Conservation (phyloP, 30 jellyfish, hydroid and myxozoan genomes). For the Rhopilema esculentum region DNA sequence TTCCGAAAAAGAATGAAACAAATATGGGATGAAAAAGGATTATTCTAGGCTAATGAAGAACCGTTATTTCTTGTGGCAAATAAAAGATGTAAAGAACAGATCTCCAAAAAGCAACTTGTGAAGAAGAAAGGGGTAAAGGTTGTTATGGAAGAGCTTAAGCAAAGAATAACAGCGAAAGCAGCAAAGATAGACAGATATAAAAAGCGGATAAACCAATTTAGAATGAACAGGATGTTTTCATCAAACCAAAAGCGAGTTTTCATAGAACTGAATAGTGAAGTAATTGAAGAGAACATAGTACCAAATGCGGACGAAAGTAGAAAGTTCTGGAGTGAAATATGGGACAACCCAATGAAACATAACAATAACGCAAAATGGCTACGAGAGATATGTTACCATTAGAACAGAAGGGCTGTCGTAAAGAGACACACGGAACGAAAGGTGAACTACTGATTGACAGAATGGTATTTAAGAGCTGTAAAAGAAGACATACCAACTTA, state of each 20-base stretch:
- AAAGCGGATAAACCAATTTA: slow-evolving; percentile 27
- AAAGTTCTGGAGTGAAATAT: slow-evolving; percentile 31
- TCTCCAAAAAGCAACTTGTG: slow-evolving; percentile 36
- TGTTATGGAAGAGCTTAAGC: slow-evolving; percentile 16
- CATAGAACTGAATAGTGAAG: slow-evolving; percentile 37
- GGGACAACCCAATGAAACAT: slow-evolving; percentile 30
- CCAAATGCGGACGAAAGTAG: slow-evolving; percentile 39
- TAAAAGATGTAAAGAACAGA: too few relatives aligned
- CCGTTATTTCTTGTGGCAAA: too few relatives aligned
- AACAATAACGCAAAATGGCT: slow-evolving; percentile 17
- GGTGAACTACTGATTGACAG: slow-evolving; percentile 15
- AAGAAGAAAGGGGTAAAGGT: slow-evolving; percentile 41
- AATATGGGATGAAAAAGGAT: too few relatives aligned
- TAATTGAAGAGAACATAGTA: not conserved
- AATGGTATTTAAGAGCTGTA: slow-evolving; percentile 23
- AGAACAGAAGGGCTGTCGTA: slow-evolving; percentile 52
- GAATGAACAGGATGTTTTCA: slow-evolving; percentile 46
- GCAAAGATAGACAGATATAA: slow-evolving; percentile 46
- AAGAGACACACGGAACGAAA: slow-evolving; percentile 35
- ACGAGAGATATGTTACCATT: slow-evolving; percentile 27
- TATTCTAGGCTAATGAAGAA: too few relatives aligned
- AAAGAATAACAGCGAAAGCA: slow-evolving; percentile 26
- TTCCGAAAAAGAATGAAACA: too few relatives aligned
- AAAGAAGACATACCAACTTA: slow-evolving; percentile 18
- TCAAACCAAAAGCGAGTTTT: slow-evolving; percentile 28